phyloP scores from a whole-genome alignment of 2,113 vertebrate species.

The Albula glossodonta region DNA sequence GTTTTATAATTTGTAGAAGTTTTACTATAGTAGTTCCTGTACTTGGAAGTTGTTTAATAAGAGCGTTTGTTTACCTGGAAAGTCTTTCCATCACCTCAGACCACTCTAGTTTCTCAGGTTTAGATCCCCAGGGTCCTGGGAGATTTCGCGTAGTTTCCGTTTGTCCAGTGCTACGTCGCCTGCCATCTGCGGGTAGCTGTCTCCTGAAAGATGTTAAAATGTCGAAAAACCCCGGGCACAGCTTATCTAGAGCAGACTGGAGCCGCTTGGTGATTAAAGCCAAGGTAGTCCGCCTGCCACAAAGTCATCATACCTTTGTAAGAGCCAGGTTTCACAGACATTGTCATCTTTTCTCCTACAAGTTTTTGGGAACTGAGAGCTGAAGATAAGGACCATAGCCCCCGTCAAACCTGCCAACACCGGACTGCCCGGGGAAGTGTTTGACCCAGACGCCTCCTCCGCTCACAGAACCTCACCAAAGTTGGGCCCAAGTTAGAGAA shows the following conservation, averaged over 20 bases:
- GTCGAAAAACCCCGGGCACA: background rate
- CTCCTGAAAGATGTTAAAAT: background rate
- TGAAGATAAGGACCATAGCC: constrained; percentile 36
- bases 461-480: constrained; percentile 8
- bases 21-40: too few relatives aligned
- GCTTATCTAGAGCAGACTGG: constrained; percentile 33
- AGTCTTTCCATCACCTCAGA: too few relatives aligned
- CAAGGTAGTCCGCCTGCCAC: constrained; percentile 18
- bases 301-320: background rate
- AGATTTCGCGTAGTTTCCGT: background rate
- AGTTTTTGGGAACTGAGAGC: constrained; percentile 34
- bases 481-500: background rate
- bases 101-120: too few relatives aligned
- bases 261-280: constrained; percentile 33
- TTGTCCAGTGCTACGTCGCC: background rate
- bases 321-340: background rate
- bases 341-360: constrained; percentile 29
- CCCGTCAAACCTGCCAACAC: constrained; percentile 39
- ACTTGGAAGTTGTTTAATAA: too few relatives aligned
- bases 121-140: too few relatives aligned
- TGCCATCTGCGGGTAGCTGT: background rate
- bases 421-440: constrained; percentile 19
- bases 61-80: too few relatives aligned
- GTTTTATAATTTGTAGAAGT: too few relatives aligned
- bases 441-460: constrained; percentile 27